Evolutionary conservation across 2,888 invertebrate genomes (phyloP), one percentile per base, ranked within the genome.

Genomic region (Zygogramma bicolorata): DNA sequence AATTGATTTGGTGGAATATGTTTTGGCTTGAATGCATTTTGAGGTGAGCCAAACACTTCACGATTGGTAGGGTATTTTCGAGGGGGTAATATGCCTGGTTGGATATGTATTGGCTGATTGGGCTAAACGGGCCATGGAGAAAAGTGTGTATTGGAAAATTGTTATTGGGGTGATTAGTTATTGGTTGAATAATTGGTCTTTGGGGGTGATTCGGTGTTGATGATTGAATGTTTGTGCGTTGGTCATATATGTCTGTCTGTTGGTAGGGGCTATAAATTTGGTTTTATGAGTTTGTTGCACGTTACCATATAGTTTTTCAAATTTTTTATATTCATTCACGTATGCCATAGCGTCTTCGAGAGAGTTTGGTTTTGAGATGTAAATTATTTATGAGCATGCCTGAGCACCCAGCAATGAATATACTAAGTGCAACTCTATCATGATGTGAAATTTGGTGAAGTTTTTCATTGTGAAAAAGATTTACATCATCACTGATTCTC

Each of bases 261-360:
- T 2, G 13, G 25, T 22, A 29, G 22, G 10, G 8, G 10, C 15
- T 10, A n/a, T 53, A 13, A 53, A 53, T 7, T 53, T 53, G 22
- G 53, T 60, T 60, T 15, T 13, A 20, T 31, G 31, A 29, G 3
- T 29, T 29, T 61, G n/a, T 38, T 1, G 27, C 13, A 13, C 29
- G 34, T 7, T 34, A 15, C 40, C 40, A 38, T 62, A 62, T 7
- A 38, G 15, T 7, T 4, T 62, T 38, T 62, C 40, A 22, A 62
- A 62, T 34, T 62, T 34, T 40, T 62, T 38, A 22, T 22, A 63
- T 34, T 63, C 46, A 15, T 42, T 46, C 10, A 63, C 63, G 13
- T 63, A 13, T 2, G 63, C 53, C 42, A 65, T 40, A 1, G 65
- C 65, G 18, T 65, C 46, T 65, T 65, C 31, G n/a, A 65, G 57